These are phyloP conservation scores for Ptilorrhoa leucosticta DNA, from an alignment of 2,113 vertebrate genomes.

Conservation along the genomic window DNA sequence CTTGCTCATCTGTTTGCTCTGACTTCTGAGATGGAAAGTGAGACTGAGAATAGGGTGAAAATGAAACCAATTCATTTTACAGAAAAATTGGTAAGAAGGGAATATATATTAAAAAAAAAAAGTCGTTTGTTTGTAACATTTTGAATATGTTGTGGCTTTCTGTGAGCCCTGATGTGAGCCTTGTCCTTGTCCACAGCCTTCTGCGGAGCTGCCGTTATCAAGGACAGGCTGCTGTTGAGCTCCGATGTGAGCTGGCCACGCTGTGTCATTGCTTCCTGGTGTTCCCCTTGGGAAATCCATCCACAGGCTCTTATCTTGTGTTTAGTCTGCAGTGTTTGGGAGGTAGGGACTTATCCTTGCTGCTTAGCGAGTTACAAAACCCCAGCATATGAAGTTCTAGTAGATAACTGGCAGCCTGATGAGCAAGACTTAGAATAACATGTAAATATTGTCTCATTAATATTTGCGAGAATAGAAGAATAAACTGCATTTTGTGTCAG, in stretches of 20 bases:
- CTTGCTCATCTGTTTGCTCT: not conserved
- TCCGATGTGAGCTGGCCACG: accelerated
- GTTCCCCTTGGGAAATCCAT: not conserved
- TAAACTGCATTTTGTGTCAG: not conserved
- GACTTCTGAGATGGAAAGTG: not conserved
- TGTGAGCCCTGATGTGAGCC: not conserved
- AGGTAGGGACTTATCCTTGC: not conserved
- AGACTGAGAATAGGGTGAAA: not conserved
- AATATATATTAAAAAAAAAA: not conserved
- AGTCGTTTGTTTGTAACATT: not conserved
- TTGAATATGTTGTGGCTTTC: not conserved
- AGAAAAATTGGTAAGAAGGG: not conserved
- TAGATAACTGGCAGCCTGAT: not conserved
- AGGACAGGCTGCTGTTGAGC: not conserved
- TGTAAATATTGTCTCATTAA: not conserved
- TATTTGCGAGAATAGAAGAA: not conserved
- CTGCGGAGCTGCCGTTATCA: not conserved
- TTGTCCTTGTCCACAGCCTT: not conserved
- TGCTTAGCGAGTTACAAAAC: not conserved
- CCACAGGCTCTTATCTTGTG: not conserved
- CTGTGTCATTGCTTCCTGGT: not conserved
- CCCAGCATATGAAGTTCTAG: not conserved
- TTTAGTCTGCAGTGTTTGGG: not conserved
- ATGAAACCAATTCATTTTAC: not conserved
- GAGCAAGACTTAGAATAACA: not conserved